Evolutionary conservation across 2,888 invertebrate species (phyloP).

Genomic region (Nomada fabriciana): DNA sequence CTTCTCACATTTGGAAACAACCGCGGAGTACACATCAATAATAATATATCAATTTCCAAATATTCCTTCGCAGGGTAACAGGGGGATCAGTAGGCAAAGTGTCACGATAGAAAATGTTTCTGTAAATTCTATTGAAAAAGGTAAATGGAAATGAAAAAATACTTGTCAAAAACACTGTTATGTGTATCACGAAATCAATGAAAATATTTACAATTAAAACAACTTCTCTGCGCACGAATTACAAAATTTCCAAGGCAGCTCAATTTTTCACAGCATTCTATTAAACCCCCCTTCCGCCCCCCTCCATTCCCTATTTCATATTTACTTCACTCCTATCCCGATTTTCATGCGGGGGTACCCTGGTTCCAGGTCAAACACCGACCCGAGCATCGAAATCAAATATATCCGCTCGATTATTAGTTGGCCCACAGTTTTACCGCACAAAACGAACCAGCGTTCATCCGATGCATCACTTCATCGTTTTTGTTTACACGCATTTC

Average conservation of each 20-base stretch:
- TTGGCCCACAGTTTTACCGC: neutral
- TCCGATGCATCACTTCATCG: neutral
- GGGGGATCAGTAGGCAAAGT: too few species aligned
- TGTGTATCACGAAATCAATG: too few species aligned
- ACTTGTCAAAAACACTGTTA: too few species aligned
- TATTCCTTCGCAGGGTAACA: too few species aligned
- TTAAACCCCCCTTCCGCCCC: too few species aligned
- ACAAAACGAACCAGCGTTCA: neutral
- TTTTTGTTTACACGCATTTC: slow-evolving; percentile 16
- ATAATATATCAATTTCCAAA: too few species aligned
- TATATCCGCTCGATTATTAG: neutral
- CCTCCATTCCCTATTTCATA: neutral
- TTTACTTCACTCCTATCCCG: neutral
- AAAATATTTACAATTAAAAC: too few species aligned
- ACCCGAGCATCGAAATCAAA: slow-evolving; percentile 9
- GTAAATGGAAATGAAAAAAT: too few species aligned
- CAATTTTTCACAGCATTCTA: neutral
- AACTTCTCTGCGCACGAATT: neutral
- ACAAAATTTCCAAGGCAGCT: neutral
- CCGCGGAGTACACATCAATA: too few species aligned
- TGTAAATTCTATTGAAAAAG: too few species aligned
- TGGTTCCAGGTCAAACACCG: neutral
- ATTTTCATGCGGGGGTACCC: neutral
- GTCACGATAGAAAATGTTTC: too few species aligned
- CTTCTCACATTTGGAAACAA: too few species aligned